Evolutionary conservation across 2,113 vertebrate species (phyloP).

Genomic region (Ailuropoda melanoleuca): DNA sequence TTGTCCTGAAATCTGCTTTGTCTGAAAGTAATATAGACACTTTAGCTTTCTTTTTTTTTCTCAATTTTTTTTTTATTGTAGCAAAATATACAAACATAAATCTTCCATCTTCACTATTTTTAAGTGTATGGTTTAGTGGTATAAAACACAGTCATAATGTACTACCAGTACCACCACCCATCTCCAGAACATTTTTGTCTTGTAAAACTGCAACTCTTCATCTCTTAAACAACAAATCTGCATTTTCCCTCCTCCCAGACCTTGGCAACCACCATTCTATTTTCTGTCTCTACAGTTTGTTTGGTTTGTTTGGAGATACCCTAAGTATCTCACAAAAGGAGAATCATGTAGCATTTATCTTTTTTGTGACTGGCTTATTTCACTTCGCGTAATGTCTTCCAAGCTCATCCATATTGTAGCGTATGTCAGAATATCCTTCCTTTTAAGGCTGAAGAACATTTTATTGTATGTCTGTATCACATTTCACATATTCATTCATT

Average conservation of each 20-base stretch:
- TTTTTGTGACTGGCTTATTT: neutral
- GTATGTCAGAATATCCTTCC: neutral
- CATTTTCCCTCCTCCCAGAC: neutral
- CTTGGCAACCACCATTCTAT: neutral
- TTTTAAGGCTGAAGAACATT: neutral
- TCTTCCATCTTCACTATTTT: neutral
- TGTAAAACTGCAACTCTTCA: neutral
- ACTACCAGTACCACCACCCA: neutral
- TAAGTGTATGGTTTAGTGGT: neutral
- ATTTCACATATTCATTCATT: neutral
- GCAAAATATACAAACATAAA: neutral
- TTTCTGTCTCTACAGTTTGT: neutral
- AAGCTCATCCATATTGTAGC: neutral
- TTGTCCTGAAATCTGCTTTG: neutral
- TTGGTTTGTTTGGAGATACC: neutral
- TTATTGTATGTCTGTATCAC: neutral
- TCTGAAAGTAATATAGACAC: neutral
- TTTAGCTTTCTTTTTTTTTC: neutral
- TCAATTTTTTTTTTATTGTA: neutral
- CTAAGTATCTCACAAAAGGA: neutral
- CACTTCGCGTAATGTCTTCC: neutral
- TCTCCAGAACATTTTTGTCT: neutral
- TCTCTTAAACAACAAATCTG: neutral
- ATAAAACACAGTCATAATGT: neutral
- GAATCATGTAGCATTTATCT: neutral